Conservation (phyloP, 37 sponge, comb jelly and placozoan genomes). For the Eunapius fragilis region DNA sequence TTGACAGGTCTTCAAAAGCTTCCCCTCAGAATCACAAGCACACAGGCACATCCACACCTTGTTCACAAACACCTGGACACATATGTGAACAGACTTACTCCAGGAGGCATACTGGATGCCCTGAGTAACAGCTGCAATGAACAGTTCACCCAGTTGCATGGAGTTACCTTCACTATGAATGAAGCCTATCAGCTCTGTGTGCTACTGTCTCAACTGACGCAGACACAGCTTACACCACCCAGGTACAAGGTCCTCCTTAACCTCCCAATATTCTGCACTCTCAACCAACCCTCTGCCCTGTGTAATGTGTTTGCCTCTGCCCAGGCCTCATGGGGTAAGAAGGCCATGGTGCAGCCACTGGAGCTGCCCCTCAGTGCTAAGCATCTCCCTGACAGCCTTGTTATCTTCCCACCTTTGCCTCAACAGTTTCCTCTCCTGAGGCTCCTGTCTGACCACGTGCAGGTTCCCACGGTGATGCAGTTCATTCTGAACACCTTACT, state of each 20-base stretch:
- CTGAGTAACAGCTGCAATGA: not conserved
- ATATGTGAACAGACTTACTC: conserved; percentile 2
- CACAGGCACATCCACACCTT: not conserved
- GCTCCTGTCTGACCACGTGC: not conserved
- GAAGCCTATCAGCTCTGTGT: conserved; percentile 13
- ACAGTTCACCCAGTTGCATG: not conserved
- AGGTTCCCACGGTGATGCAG: not conserved
- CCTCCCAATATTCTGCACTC: conserved; percentile 4
- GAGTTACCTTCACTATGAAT: not conserved
- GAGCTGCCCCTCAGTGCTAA: not conserved
- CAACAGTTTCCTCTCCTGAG: conserved; percentile 8
- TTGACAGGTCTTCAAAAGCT: not conserved
- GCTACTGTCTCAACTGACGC: not conserved
- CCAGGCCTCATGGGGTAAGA: not conserved
- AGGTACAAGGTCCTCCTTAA: not conserved
- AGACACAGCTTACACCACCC: too few relatives aligned
- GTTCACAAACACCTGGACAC: not conserved
- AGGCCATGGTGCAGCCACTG: conserved; percentile 14
- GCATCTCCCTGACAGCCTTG: not conserved
- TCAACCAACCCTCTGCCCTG: not conserved
- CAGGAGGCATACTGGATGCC: conserved; percentile 23
- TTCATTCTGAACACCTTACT: conserved; percentile 5
- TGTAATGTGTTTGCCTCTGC: not conserved
- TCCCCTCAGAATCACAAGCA: not conserved
- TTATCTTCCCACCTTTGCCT: not conserved